Percentiles rank a stretch among this genome's conserved stretches.
Evolutionary conservation across 2,797 vertebrate genomes (phyloP).

Genomic region (Sebastes minor): DNA sequence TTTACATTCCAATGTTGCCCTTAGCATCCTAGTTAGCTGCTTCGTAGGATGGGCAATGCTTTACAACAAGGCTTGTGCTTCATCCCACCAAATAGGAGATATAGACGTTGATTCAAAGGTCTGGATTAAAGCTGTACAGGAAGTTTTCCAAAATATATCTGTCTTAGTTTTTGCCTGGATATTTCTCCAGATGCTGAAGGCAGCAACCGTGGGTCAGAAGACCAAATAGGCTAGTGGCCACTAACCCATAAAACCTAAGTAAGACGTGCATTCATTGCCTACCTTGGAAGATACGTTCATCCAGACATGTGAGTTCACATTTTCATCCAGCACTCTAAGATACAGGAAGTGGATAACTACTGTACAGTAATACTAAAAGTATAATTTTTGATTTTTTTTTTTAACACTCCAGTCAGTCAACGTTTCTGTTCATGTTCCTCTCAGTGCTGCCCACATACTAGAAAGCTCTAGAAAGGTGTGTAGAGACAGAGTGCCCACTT

Average conservation of each 20-base stretch:
- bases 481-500: not conserved
- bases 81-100: not conserved
- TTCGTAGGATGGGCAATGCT: too few relatives aligned
- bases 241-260: not conserved
- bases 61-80: too few relatives aligned
- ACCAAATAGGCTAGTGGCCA: not conserved
- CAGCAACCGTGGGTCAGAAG: not conserved
- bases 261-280: not conserved
- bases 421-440: not conserved
- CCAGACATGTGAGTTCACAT: not conserved
- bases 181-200: not conserved
- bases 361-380: not conserved
- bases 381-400: not conserved
- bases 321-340: not conserved
- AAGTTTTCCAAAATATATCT: not conserved
- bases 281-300: not conserved
- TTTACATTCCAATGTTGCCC: too few relatives aligned
- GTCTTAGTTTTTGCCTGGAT: not conserved
- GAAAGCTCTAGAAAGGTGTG: not conserved
- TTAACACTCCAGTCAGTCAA: not conserved
- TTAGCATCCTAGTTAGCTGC: too few relatives aligned
- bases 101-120: not conserved
- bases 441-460: conserved; percentile 14
- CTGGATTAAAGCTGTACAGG: not conserved
- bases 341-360: not conserved